phyloP scores from a whole-genome alignment of 2,113 vertebrate genomes.

The Gymnarchus niloticus region DNA sequence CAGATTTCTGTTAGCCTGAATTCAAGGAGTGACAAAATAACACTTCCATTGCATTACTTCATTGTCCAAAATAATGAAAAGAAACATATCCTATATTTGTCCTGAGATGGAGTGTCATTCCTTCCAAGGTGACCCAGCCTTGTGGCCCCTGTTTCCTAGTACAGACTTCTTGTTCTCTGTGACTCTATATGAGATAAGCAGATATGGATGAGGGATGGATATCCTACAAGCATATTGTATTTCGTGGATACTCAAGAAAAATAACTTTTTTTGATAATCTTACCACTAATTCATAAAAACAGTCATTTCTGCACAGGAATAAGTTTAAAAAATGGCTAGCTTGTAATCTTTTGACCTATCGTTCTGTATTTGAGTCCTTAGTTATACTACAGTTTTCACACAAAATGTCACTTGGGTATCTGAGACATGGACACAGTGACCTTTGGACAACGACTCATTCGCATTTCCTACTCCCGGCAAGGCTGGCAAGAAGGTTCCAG shows the following conservation, averaged over 20 bases:
- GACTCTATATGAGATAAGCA: background rate
- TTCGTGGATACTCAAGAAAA: background rate
- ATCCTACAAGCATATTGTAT: background rate
- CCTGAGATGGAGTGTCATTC: background rate
- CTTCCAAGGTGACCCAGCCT: background rate
- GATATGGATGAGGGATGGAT: background rate
- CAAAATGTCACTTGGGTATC: constrained; percentile 10
- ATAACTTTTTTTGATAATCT: background rate
- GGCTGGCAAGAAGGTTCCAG: background rate
- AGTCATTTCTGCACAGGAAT: background rate
- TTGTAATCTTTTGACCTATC: background rate
- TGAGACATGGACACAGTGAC: constrained; percentile 42
- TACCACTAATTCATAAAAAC: background rate
- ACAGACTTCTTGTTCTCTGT: background rate
- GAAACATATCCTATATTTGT: background rate
- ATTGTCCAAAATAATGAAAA: too few species aligned
- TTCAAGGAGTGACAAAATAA: background rate
- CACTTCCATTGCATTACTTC: background rate
- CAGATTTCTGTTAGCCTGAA: background rate
- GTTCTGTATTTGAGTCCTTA: background rate
- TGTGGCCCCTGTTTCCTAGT: background rate
- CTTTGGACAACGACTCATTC: constrained; percentile 28
- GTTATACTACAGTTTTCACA: constrained; percentile 29
- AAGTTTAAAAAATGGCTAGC: background rate
- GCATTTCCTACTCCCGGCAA: constrained; percentile 28